Evolutionary conservation across 2,888 invertebrate genomes (phyloP).

Genomic region (Trilocha varians): DNA sequence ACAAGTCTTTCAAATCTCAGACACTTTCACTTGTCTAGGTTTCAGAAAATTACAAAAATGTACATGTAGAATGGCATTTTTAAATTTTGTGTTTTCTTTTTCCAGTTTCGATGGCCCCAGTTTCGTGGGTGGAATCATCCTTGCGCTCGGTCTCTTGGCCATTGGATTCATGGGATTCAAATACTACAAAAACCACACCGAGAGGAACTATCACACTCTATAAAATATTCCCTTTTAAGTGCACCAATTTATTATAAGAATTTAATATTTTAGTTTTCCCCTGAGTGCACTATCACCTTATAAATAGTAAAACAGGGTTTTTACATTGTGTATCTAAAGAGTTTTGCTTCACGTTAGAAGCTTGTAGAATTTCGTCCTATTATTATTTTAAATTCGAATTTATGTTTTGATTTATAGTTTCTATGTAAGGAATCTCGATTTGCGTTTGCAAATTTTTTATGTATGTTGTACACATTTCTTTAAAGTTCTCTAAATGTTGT

Average conservation of each 20-base stretch:
- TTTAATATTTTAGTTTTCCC: constrained; percentile 1
- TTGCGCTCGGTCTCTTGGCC: constrained; percentile 84
- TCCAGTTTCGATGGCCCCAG: constrained; percentile 82
- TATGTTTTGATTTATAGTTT: constrained; percentile 13
- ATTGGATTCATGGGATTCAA: constrained; percentile 89
- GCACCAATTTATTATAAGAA: constrained; percentile 30
- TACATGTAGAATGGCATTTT: too few species aligned
- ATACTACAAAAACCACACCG: constrained; percentile 89
- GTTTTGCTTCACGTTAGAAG: neutral
- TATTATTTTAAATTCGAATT: constrained; percentile 14
- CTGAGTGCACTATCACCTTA: constrained; percentile 2
- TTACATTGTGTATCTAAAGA: neutral
- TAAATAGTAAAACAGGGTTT: constrained; percentile 3
- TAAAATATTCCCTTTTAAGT: constrained; percentile 69
- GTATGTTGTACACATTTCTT: constrained; percentile 19
- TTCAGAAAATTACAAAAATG: too few species aligned
- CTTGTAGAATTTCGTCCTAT: constrained; percentile 2
- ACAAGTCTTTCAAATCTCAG: too few species aligned
- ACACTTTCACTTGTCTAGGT: too few species aligned
- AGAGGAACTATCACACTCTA: constrained; percentile 90
- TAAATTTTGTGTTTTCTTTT: constrained; percentile 14
- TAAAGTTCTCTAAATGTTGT: constrained; percentile 10
- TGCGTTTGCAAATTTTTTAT: neutral
- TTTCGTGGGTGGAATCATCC: constrained; percentile 88
- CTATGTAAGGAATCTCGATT: constrained; percentile 8